Evolutionary conservation across 2,888 invertebrate species (phyloP), one percentile per base, ranked within the genome.

Genomic region (Myopa tessellatipennis): DNA sequence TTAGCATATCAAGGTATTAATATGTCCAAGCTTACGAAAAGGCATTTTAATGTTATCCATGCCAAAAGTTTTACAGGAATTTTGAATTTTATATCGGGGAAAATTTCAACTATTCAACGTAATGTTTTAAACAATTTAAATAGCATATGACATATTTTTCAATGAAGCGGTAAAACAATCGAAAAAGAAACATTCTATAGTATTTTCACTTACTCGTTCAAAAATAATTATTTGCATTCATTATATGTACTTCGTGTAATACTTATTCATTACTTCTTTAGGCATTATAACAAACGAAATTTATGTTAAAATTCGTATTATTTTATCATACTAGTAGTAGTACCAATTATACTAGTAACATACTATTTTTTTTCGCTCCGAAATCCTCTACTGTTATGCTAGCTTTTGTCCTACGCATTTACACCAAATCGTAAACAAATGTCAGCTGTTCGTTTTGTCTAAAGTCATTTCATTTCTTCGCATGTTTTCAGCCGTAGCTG

Each of bases 11-110:
- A 12, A 68, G 36, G 38, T 8, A 26, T 26, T 45, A 45, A 45
- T 45, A 69, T 45, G 45, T 69, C 5, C 12, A 55, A 65, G 38
- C 79, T 72, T 79, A 81, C 79, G 68, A 77, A 78, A 80, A 7
- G 79, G 79, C 77, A 78, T 79, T 74, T 80, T 80, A 55, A 71
- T 68, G 55, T 77, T 80, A 45, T 81, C 80, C 81, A 81, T 38
- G 18, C 69, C 58, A 60, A 58, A 69, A 69, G 18, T 38, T n/a
- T 38, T 40, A 45, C 45, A 45, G 40, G n/a, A 75, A 75, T 75
- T 75, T 75, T 68, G 68, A 69, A 58, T 75, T 60, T 68, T 50
- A 45, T 45, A 45, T 52, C 45, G 10, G 10, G 10, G 45, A 6
- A 45, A 45, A 45, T 2, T 2, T 45, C 10, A 45, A 45, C 10